Conservation (phyloP, 1,140 invertebrate species). For the Doryteuthis pealeii region DNA sequence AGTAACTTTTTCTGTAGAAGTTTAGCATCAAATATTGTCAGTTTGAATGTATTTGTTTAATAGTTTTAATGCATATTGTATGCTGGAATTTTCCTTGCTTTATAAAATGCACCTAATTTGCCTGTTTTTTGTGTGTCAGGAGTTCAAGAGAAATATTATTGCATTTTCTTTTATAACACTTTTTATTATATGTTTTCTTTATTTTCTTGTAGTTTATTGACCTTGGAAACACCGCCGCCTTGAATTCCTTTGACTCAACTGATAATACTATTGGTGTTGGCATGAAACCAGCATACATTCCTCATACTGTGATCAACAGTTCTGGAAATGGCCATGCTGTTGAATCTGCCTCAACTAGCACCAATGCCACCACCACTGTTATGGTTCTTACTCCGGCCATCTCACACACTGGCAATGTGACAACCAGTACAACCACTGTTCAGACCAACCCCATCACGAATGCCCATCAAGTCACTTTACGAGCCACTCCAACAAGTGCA, state of each 20-base stretch:
- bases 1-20: too few species aligned
- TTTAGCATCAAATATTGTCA: too few species aligned
- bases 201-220: conserved; percentile 81
- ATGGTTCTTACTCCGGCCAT: conserved; percentile 31
- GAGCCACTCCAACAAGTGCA: conserved; percentile 1
- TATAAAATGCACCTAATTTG: too few species aligned
- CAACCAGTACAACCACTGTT: neutral
- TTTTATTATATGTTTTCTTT: conserved; percentile 18
- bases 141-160: too few species aligned
- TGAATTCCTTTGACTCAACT: conserved; percentile 44
- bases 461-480: neutral
- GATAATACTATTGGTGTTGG: conserved; percentile 61
- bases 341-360: conserved; percentile 20
- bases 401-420: neutral
- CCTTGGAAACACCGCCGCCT: conserved; percentile 84
- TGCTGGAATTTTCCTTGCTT: too few species aligned
- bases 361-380: conserved; percentile 28
- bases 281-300: conserved; percentile 33
- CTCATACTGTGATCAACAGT: conserved; percentile 36
- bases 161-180: conserved; percentile 4
- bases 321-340: conserved; percentile 29
- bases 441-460: neutral
- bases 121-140: too few species aligned
- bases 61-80: too few species aligned
- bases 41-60: too few species aligned